Conservation (phyloP, 2,113 vertebrate genomes). For the Zosterops pallidus region DNA sequence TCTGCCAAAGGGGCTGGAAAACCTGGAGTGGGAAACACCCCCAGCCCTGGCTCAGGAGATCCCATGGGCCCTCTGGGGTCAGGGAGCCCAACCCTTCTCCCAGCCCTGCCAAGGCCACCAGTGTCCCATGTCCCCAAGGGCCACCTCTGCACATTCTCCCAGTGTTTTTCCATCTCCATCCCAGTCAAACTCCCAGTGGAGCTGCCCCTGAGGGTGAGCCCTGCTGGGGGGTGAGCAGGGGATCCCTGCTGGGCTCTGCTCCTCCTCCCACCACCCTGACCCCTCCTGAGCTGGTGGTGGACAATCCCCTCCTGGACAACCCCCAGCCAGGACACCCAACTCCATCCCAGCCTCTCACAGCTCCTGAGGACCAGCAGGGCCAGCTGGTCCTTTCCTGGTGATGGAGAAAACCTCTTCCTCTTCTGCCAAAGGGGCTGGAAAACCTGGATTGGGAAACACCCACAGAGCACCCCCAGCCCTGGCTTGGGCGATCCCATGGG, state of each 20-base stretch:
- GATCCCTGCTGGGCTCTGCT: background rate
- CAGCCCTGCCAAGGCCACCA: background rate
- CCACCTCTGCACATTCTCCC: rapidly evolving
- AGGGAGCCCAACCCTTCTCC: rapidly evolving
- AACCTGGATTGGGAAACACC: background rate
- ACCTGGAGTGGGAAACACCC: background rate
- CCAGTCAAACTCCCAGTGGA: too few species aligned
- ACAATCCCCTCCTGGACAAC: background rate
- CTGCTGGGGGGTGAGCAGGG: background rate
- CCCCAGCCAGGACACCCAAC: background rate
- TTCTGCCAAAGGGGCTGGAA: background rate
- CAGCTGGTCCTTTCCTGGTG: too few species aligned
- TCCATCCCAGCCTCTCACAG: rapidly evolving
- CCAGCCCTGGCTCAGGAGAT: background rate
- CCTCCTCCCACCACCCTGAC: background rate
- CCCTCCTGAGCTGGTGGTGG: background rate
- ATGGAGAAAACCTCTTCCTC: background rate
- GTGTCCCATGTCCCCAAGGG: background rate
- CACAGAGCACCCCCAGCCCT: background rate
- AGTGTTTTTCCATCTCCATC: too few species aligned
- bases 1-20: background rate
- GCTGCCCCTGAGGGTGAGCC: rapidly evolving
- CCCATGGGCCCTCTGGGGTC: background rate
- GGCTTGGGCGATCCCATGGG: background rate
- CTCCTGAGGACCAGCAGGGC: background rate